Base-by-base conservation (phyloP, 2,888 invertebrate species). In the Microctonus aethiopoides region DNA sequence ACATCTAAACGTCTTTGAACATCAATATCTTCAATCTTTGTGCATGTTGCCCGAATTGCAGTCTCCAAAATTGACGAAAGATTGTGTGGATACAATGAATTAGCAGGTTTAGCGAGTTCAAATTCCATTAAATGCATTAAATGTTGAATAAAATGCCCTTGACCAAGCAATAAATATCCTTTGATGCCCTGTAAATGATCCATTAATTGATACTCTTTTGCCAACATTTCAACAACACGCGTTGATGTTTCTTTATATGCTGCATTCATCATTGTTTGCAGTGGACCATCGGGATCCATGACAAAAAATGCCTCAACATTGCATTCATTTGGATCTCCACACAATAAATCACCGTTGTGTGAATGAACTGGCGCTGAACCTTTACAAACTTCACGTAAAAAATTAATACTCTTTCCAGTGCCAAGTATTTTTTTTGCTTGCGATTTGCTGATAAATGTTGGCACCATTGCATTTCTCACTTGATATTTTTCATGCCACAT, bases 401-500 rank as follows among this genome's bases (percentile, higher is more conserved):
- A 98, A 87, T 98, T 97, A 68, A 98, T 96, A 83, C 96, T 96
- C 87, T 98, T 98, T 66, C 98, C 98, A 1, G 97, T 96, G 24
- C 95, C 93, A 54, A 98, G 89, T 80, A 98, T 96, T 89, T 95
- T 95, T 73, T 93, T 92, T 0, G 97, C 97, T 85, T 96, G 94
- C 75, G 92, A 91, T 81, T 91, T 91, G 4, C 92, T 91, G 79
- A 98, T 94, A 85, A 98, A 98, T 69, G 94, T 93, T 2, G 98
- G 98, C 72, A 98, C 91, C 96, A 98, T 97, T 68, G 92, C 89
- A 80, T 93, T 92, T 77, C 95, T 92, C 9, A 98, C 92, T 81
- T 94, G 92, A 86, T 97, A 99, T 85, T 98, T 98, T 81, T 97
- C 96, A 81, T 96, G 94, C 98, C 98, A 98, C 85, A 98, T 90